Evolutionary conservation across 2,797 vertebrate genomes (phyloP).

Genomic region (Premnoplex brunnescens): DNA sequence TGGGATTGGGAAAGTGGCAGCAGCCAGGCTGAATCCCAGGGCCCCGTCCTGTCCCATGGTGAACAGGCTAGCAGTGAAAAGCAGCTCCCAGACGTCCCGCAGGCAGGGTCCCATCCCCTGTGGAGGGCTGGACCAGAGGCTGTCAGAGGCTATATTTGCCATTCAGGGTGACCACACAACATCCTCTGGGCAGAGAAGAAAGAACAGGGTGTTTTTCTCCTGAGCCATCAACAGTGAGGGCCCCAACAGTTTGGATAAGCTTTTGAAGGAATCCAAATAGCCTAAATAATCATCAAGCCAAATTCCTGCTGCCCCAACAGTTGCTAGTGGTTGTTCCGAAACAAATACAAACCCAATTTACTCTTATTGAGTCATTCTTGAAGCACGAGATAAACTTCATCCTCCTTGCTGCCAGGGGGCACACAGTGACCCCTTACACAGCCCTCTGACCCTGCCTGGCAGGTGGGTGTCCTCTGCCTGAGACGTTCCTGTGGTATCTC

Average conservation of each 20-base stretch:
- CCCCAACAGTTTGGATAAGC: background rate
- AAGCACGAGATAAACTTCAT: background rate
- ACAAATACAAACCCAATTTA: background rate
- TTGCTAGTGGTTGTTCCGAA: slow-evolving; percentile 2
- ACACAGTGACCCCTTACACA: accelerated
- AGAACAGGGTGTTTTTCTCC: background rate
- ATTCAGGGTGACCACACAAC: background rate
- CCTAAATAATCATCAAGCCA: background rate
- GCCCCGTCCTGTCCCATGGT: background rate
- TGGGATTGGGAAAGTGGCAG: background rate
- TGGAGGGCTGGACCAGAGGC: background rate
- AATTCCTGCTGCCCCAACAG: background rate
- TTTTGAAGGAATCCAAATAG: background rate
- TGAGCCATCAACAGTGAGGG: background rate
- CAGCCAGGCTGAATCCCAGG: background rate
- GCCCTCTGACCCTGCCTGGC: accelerated
- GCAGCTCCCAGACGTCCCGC: accelerated
- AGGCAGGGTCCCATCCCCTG: background rate
- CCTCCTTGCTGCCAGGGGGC: background rate
- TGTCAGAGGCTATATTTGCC: accelerated
- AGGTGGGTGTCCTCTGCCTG: background rate
- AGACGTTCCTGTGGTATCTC: accelerated
- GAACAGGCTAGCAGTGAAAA: accelerated
- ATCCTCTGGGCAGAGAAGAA: accelerated
- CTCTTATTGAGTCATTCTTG: background rate